Percentiles rank a stretch among this genome's conserved stretches.
phyloP scores from a whole-genome alignment of 2,888 invertebrate genomes.

The Amphipoea lucens region DNA sequence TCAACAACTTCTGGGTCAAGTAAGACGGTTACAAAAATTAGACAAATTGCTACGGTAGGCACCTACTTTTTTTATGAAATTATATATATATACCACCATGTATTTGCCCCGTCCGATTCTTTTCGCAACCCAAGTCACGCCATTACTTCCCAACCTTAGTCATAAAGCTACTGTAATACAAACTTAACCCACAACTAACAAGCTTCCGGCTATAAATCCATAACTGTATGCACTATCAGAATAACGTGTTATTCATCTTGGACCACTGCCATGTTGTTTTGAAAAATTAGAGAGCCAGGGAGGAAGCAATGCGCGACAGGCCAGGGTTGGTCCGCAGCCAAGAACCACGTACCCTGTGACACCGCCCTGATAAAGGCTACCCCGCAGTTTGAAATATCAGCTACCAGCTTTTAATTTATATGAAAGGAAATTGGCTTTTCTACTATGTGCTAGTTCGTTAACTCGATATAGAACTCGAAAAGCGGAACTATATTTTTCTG shows the following conservation, averaged over 20 bases:
- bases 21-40: not conserved
- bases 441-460: conserved; percentile 59
- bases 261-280: conserved; percentile 85
- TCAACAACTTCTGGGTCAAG: not conserved
- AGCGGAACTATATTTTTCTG: conserved; percentile 49
- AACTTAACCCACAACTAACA: conserved; percentile 59
- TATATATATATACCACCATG: not conserved
- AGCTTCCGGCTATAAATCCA: conserved; percentile 70
- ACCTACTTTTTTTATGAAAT: not conserved
- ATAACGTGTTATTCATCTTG: conserved; percentile 81
- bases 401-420: conserved; percentile 65
- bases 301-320: conserved; percentile 68
- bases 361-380: conserved; percentile 68
- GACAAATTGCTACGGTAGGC: not conserved
- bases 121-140: not conserved
- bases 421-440: conserved; percentile 67
- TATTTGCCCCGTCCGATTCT: not conserved
- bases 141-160: not conserved
- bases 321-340: conserved; percentile 80
- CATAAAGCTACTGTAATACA: conserved; percentile 1
- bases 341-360: conserved; percentile 76
- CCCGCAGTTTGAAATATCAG: conserved; percentile 67
- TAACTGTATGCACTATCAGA: conserved; percentile 77
- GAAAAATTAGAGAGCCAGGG: conserved; percentile 82
- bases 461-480: conserved; percentile 47